These are phyloP conservation scores for Cataglyphis albicans DNA, from an alignment of 2,888 invertebrate genomes.

Conservation along the genomic window DNA sequence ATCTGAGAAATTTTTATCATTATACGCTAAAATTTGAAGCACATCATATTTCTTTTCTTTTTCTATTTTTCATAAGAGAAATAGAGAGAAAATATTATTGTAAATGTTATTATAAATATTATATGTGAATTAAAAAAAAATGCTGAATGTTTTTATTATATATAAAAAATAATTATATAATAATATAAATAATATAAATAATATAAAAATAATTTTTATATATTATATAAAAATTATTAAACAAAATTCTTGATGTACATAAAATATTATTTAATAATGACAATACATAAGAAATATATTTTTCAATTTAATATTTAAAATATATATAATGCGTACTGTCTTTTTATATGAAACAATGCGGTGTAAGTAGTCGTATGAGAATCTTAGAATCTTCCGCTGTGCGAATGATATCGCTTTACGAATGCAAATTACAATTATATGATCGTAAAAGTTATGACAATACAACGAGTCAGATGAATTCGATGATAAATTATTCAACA, in stretches of 20 bases:
- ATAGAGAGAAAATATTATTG: too few relatives aligned
- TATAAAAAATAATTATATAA: too few relatives aligned
- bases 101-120: too few relatives aligned
- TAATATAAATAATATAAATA: too few relatives aligned
- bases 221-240: background rate
- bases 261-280: background rate
- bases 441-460: background rate
- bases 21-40: too few relatives aligned
- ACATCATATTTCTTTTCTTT: background rate
- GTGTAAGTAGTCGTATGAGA: background rate
- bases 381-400: background rate
- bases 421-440: background rate
- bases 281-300: background rate
- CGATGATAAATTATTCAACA: slow-evolving; percentile 34
- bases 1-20: background rate
- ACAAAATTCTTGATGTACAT: background rate
- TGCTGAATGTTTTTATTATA: too few relatives aligned
- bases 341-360: background rate
- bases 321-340: background rate
- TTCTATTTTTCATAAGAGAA: background rate
- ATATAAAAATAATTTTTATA: background rate
- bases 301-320: background rate
- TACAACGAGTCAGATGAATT: slow-evolving; percentile 9
- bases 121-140: too few relatives aligned
- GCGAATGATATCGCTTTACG: background rate